These are phyloP conservation scores for Cistogaster globosa DNA, from an alignment of 2,888 invertebrate genomes.

Conservation along the genomic window DNA sequence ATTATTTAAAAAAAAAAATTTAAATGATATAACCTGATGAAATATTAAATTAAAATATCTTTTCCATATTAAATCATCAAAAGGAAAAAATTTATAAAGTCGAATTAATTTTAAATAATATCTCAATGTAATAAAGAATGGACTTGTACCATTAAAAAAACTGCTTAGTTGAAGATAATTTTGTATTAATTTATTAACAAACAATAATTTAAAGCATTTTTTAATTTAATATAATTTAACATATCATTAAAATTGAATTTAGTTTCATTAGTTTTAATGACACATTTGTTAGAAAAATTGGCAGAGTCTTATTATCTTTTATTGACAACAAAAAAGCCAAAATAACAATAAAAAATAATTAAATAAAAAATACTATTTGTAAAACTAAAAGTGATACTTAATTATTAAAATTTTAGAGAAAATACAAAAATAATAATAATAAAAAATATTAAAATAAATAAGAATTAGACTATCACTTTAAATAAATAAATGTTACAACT, in stretches of 20 bases:
- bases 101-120: too few species aligned
- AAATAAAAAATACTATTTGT: constrained; percentile 44
- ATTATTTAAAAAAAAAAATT: too few species aligned
- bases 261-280: constrained; percentile 40
- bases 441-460: constrained; percentile 2
- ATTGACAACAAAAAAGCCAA: constrained; percentile 26
- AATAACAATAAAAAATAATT: not conserved
- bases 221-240: constrained; percentile 9
- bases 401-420: constrained; percentile 39
- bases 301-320: constrained; percentile 39
- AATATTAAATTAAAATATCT: too few species aligned
- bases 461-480: constrained; percentile 36
- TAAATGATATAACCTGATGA: too few species aligned
- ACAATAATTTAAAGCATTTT: not conserved
- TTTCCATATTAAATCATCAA: too few species aligned
- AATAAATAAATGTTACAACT: constrained; percentile 52
- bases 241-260: not conserved
- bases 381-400: constrained; percentile 61
- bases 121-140: too few species aligned
- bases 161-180: too few species aligned
- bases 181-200: not conserved
- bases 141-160: too few species aligned
- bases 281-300: too few species aligned
- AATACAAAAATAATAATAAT: constrained; percentile 4
- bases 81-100: too few species aligned